Evolutionary conservation across 2,888 invertebrate genomes (phyloP), one percentile per base, ranked within the genome.

Genomic region (Cyaniris semiargus): DNA sequence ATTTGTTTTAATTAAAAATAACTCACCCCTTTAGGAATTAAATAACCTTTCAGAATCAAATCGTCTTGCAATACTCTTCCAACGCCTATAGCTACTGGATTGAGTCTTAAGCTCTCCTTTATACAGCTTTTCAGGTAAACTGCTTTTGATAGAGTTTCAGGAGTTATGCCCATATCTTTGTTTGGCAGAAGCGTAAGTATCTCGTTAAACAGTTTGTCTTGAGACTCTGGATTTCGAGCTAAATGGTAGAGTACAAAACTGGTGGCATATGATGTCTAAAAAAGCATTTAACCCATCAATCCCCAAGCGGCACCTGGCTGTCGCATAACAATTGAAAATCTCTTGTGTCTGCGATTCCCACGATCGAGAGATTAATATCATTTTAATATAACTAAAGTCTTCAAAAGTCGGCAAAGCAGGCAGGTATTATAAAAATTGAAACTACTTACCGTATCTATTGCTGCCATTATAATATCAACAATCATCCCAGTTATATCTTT

Each of bases 401-500:
- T 53, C 0, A 53, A 18, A 18, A 18, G 0, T 13, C 18, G 53
- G 53, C 18, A 53, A 18, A 53, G 53, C 53, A 53, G 53, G 18
- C 53, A 48, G n/a, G n/a, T n/a, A n/a, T n/a, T n/a, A n/a, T n/a
- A n/a, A n/a, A n/a, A n/a, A n/a, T 18, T 53, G 1, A 53, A 53
- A 53, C 31, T 66, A 85, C 90, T 91, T 92, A 97, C 97, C 79
- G 98, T 98, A 85, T 98, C 98, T 78, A 98, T 96, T 78, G 98
- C 97, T 76, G 97, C 98, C 85, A 98, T 94, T 34, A 98, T 88
- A 85, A 98, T 95, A 88, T 98, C 98, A 60, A 97, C 96, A 78
- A 97, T 95, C 94, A 97, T 96, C 77, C 97, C 97, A 72, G 96
- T 94, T n/a, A 98, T 94, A 88, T 98, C 98, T 85, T 96, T 96